These are phyloP conservation scores for Procambarus virginalis DNA, from an alignment of 1,140 invertebrate genomes.

Conservation along the genomic window DNA sequence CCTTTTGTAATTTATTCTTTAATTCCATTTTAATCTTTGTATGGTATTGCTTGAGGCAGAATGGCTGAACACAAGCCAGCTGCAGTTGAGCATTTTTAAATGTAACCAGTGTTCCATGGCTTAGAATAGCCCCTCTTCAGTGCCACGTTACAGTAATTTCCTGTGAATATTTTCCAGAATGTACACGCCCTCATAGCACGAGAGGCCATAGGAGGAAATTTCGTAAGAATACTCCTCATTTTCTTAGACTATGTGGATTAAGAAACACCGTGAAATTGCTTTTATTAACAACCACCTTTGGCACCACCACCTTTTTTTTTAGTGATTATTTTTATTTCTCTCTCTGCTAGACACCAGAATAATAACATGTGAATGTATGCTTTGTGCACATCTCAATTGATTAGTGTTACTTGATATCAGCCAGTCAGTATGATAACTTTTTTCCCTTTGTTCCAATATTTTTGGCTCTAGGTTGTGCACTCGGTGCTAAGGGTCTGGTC, in stretches of 20 bases:
- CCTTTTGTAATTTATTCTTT: background rate
- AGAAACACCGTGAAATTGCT: slow-evolving; percentile 3
- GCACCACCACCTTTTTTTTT: background rate
- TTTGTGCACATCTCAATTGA: background rate
- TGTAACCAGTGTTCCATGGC: background rate
- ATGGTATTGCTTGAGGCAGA: background rate
- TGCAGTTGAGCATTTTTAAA: background rate
- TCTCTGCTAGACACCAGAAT: background rate
- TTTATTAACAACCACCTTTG: background rate
- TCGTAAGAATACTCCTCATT: slow-evolving; percentile 18
- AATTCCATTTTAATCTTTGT: background rate
- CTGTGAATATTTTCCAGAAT: slow-evolving; percentile 16
- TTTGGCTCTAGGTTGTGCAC: background rate
- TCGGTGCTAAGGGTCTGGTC: background rate
- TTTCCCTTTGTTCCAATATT: background rate
- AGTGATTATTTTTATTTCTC: background rate
- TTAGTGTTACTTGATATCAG: background rate
- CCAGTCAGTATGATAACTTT: background rate
- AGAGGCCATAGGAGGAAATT: slow-evolving; percentile 14
- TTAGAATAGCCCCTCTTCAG: background rate
- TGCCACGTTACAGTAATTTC: background rate
- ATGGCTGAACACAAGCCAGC: background rate
- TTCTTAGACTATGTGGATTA: background rate
- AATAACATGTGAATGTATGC: background rate
- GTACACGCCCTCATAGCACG: slow-evolving; percentile 11